Evolutionary conservation across 1,140 invertebrate genomes (phyloP), one percentile per base, ranked within the genome.

Genomic region (Sinonovacula constricta): DNA sequence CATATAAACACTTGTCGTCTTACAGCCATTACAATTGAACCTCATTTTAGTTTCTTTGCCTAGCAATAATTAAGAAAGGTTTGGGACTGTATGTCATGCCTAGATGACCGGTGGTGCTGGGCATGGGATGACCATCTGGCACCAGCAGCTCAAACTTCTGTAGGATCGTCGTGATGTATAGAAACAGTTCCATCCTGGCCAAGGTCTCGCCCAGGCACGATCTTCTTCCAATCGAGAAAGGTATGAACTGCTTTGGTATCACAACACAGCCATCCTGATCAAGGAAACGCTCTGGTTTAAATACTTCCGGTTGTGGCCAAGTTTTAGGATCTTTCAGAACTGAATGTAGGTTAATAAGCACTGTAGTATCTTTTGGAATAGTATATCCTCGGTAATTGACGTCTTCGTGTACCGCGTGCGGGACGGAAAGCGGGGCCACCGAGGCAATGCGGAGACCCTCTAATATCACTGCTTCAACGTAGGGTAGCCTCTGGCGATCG

Each of bases 381-480:
- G 28, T 5, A 53, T 62, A 74, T 2, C 70, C 78, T 30, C 84
- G 63, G 45, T 88, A 85, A 24, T 82, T 62, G 5, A 83, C 59
- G 60, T 90, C 85, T 28, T 72, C 79, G 10, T 87, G 71, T 3
- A 84, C 82, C 1, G 87, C 87, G 45, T 90, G 88, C 5, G 88
- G 81, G 0, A 91, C 84, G 22, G 89, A 89, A 2, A 91, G 83
- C 4, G 90, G 90, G 0, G 88, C 82, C 2, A 85, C 77, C 34
- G 83, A 71, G 18, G 57, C 74, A 24, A 76, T 71, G 26, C 84
- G 45, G 14, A 80, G 63, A 0, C 80, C 68, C 56, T 85, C 84
- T 49, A 81, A 34, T 12, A 85, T 79, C 28, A 81, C 78, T 12
- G 84, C 84, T 22, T 83, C 80, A 14, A 81, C 18, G 28, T 54